phyloP scores from a whole-genome alignment of 1,140 invertebrate species.

The Magallana gigas region DNA sequence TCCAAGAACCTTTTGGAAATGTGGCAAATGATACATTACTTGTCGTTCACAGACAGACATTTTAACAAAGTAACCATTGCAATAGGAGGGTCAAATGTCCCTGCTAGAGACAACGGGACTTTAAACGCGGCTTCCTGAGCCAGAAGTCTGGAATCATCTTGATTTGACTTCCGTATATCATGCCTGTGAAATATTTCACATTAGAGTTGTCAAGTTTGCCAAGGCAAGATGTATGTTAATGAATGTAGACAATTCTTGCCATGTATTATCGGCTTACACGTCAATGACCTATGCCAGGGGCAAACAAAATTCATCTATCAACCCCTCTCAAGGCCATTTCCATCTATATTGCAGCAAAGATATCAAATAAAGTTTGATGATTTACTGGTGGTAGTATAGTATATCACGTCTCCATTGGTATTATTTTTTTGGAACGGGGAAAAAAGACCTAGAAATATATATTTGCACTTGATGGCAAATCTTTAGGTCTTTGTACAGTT shows the following conservation, averaged over 20 bases:
- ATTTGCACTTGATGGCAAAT: no score
- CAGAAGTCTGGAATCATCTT: background rate
- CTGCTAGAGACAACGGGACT: background rate
- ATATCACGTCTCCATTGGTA: background rate
- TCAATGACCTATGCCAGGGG: constrained; percentile 32
- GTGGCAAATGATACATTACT: background rate
- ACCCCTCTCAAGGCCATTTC: constrained; percentile 9
- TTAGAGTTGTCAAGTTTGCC: constrained; percentile 9
- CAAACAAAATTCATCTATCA: constrained; percentile 30
- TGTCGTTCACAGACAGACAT: background rate
- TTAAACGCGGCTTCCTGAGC: background rate
- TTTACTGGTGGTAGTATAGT: background rate
- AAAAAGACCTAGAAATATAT: no score
- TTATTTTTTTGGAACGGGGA: background rate
- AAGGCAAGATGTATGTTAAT: constrained; percentile 17
- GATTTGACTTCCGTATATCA: constrained; percentile 33
- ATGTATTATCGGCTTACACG: constrained; percentile 10
- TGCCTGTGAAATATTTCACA: constrained; percentile 18
- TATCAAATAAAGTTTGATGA: constrained; percentile 12
- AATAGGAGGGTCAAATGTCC: background rate
- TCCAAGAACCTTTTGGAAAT: background rate
- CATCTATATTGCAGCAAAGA: background rate
- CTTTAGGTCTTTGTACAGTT: no score
- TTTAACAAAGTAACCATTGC: no score
- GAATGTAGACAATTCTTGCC: constrained; percentile 31